These are phyloP conservation scores for Biston stratarius DNA, from an alignment of 2,888 invertebrate species.

Conservation along the genomic window DNA sequence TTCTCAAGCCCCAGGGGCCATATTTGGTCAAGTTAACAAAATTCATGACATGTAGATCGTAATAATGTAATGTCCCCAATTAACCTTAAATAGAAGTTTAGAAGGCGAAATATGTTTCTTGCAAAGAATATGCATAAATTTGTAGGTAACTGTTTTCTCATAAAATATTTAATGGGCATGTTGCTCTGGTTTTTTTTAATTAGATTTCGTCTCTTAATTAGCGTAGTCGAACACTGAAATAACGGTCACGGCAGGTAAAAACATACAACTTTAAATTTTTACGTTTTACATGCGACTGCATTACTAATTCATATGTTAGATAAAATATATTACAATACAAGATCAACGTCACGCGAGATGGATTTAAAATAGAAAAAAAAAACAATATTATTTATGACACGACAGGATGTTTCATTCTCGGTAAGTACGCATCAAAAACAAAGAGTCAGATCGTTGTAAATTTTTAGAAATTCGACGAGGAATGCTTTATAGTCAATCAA, in stretches of 20 bases:
- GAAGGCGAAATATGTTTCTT: neutral
- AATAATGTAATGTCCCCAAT: constrained; percentile 22
- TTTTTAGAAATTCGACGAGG: neutral
- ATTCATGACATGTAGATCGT: constrained; percentile 28
- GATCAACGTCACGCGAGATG: neutral
- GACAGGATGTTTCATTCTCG: neutral
- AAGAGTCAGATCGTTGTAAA: neutral
- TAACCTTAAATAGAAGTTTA: constrained; percentile 13
- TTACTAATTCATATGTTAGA: no score
- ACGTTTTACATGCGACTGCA: neutral
- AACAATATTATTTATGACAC: no score
- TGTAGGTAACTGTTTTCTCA: constrained; percentile 5
- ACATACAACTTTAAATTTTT: neutral
- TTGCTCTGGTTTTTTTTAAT: neutral
- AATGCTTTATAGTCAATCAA: neutral
- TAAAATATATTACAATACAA: neutral
- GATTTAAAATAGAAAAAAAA: no score
- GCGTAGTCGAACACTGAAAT: neutral
- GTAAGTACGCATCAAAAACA: no score
- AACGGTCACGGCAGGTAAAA: neutral
- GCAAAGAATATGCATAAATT: constrained; percentile 4
- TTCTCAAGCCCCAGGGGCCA: constrained; percentile 33
- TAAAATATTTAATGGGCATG: constrained; percentile 1
- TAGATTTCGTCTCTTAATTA: neutral
- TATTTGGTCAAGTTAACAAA: constrained; percentile 37